Base-by-base conservation (phyloP, 2,113 vertebrate species). In the Macrotis lagotis region DNA sequence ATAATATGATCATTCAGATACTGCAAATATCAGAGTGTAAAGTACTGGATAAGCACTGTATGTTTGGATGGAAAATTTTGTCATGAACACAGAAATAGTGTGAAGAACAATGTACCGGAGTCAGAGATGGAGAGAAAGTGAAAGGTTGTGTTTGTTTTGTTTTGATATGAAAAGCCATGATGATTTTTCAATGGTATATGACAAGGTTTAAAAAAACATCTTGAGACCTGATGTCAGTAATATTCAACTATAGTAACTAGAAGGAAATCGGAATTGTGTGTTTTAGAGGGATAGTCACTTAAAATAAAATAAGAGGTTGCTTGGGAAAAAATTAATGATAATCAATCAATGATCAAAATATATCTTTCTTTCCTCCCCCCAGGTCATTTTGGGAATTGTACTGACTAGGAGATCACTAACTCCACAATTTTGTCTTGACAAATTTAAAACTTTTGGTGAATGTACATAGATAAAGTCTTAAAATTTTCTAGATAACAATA, bases 21-120 rank as follows among this genome's bases (percentile, higher is more conserved):
- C 94, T 92, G 44, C 92, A 92, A 96, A 66, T 90, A 95, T 93
- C 92, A 96, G 93, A 90, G 59, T 50, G 91, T 25, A 91, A 51
- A n/a, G 91, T 89, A 96, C 95, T n/a, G 92, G 31, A 91, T 90
- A 90, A 90, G 89, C 89, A 14, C 0, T 90, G 28, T 49, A 90
- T 90, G 48, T 31, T 25, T 7, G 37, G 24, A 92, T 92, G 92
- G 19, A 95, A 90, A 89, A 92, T 55, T n/a, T 91, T 92, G 66
- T 25, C 24, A 52, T 83, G 31, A 49, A 90, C 37, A 94, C 28
- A 48, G 48, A 91, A 49, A 66, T 25, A 94, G 88, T 92, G 66
- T 95, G 74, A 96, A 96, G 53, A 90, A 90, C 48, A 31, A 31
- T 28, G 48, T 90, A 90, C 3, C 28, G 48, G 25, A 50, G 25